Base-by-base conservation (phyloP, 2,888 invertebrate genomes). In the Hydrotaea diabolus region DNA sequence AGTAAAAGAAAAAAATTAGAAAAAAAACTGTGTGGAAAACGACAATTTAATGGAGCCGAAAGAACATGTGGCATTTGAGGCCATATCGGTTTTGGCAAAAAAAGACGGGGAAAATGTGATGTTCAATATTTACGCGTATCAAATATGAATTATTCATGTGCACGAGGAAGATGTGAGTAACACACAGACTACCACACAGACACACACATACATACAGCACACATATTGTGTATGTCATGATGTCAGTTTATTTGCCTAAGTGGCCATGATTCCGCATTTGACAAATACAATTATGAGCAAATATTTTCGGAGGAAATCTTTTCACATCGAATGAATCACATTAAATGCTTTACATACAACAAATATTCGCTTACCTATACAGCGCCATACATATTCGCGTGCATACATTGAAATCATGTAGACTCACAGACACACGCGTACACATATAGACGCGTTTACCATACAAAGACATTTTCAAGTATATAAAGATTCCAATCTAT, bases 271-370 rank as follows among this genome's bases (percentile, higher is more conserved):
- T 69, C 43, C 69, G 43, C 69, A 23, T 43, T 46, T 69, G 69
- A 69, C 69, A 69, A 69, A 69, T 23, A 69, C 69, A 43, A 69
- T 69, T 69, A 46, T 69, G 69, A 69, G 46, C 43, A 69, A 69
- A 69, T 69, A 69, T 69, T 69, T 69, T 39, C 69, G 15, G 2
- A 43, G 69, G 21, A 69, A 69, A 69, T 69, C 69, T 69, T 21
- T 69, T 17, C 43, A 23, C 43, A 43, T 15, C 46, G 21, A 43
- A 43, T 43, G 69, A 69, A 69, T 69, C 69, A 46, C 66, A 66
- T 66, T 66, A 39, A 66, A 66, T 66, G 66, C 9, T 31, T 36
- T 17, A 23, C 31, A 62, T 62, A 62, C 62, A 62, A 62, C 31
- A 62, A 62, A 62, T 62, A 17, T 15, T 31, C 8, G 36, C n/a